A percentile compares a stretch with the other conserved stretches of the same genome.
These are phyloP conservation scores for human (Homo sapiens) DNA, from an alignment of 2,113 vertebrate genomes.

Conservation along the genomic window GRCh38 chr2:178305001-178305500, in stretches of 20 bases:
- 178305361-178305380: not conserved
- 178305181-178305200: not conserved
- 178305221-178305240: not conserved
- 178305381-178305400: not conserved
- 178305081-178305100: not conserved
- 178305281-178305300: not conserved
- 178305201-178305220: not conserved
- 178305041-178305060: not conserved
- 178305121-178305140: not conserved
- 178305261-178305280: not conserved
- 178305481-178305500: not conserved
- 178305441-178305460: not conserved
- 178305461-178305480: not conserved
- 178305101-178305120: not conserved
- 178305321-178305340: not conserved
- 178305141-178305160: not conserved
- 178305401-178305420: not conserved
- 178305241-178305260: not conserved
- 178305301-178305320: not conserved
- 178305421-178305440: not conserved
- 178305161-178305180: not conserved
- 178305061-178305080: not conserved
- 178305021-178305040: not conserved
- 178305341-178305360: not conserved
- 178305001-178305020: not conserved